Evolutionary conservation across 2,113 vertebrate species (phyloP).

Genomic region (Bubo bubo): DNA sequence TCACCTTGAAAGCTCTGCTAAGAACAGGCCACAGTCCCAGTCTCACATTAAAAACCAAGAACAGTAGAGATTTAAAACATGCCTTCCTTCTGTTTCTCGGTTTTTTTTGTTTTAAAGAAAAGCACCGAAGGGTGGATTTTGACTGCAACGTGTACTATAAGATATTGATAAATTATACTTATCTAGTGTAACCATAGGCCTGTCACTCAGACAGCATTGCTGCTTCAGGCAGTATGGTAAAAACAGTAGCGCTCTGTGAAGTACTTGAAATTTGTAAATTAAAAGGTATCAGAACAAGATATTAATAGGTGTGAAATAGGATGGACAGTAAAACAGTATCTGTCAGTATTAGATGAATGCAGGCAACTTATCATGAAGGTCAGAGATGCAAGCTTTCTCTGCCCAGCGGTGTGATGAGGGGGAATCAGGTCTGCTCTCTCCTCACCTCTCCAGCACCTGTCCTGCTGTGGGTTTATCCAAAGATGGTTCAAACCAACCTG

Average conservation of each 20-base stretch:
- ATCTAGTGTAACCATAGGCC: neutral
- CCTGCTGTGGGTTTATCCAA: neutral
- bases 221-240: neutral
- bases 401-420: neutral
- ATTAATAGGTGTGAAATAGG: neutral
- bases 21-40: neutral
- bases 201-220: neutral
- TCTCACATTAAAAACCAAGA: neutral
- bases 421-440: neutral
- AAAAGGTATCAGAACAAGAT: neutral
- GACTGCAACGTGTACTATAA: neutral
- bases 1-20: conserved; percentile 21
- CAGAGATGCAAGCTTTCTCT: neutral
- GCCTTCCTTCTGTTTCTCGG: neutral
- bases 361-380: neutral
- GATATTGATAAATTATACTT: neutral
- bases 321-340: neutral
- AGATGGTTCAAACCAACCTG: neutral
- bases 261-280: neutral
- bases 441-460: neutral
- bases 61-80: neutral
- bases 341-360: neutral
- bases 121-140: neutral
- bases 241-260: neutral
- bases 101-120: neutral